Conservation (phyloP, 64 coral and sea anemone genomes). For the Hydrozoanthus tunicans region DNA sequence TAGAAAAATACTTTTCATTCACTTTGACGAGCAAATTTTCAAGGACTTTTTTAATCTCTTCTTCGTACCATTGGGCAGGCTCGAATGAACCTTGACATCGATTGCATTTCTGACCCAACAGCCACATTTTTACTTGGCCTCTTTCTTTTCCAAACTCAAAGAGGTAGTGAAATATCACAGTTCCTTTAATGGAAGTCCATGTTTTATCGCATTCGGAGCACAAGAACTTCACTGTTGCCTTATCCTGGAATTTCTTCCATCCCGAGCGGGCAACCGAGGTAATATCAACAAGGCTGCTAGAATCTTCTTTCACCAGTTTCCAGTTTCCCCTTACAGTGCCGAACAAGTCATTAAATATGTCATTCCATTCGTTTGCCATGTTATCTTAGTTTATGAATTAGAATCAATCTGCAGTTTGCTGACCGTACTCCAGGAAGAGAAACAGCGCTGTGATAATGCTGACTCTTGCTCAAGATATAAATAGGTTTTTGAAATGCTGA, state of each 20-base stretch:
- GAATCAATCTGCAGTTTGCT: too few relatives aligned
- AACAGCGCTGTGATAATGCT: too few relatives aligned
- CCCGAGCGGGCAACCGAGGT: neutral
- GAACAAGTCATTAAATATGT: neutral
- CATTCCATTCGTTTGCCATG: neutral
- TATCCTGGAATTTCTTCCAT: neutral
- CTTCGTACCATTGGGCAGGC: neutral
- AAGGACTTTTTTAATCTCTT: neutral
- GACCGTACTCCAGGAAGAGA: too few relatives aligned
- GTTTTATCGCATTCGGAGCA: neutral
- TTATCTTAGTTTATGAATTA: too few relatives aligned
- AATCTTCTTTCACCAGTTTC: neutral
- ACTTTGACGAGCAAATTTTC: neutral
- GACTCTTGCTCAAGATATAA: too few relatives aligned
- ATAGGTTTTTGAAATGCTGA: too few relatives aligned
- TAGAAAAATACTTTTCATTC: neutral
- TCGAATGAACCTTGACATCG: neutral
- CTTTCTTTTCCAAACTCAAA: neutral
- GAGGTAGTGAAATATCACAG: slow-evolving; percentile 27
- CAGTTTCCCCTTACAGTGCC: neutral
- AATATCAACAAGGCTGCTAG: neutral
- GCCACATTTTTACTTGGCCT: too few relatives aligned
- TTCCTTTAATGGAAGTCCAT: slow-evolving; percentile 10
- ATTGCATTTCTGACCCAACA: neutral
- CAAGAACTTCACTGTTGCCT: neutral